A percentile compares a stretch with the other conserved stretches of the same genome.
Conservation (phyloP, 1,140 invertebrate species). For the Lordiphosa mommai region DNA sequence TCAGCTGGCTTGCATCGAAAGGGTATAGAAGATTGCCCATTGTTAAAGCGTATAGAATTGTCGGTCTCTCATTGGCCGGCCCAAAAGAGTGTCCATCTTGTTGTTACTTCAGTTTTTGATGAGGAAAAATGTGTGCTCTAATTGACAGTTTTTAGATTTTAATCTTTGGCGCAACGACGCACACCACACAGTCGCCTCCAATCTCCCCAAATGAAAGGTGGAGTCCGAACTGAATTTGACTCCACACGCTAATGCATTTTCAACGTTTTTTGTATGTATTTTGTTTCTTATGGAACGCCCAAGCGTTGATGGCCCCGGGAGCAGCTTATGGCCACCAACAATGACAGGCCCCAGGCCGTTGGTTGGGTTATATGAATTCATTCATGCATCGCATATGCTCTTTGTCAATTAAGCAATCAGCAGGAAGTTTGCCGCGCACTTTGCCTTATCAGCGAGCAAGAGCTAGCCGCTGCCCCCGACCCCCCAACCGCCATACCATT, state of each 20-base stretch:
- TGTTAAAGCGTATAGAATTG: neutral
- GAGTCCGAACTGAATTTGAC: slow-evolving; percentile 38
- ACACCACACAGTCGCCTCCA: neutral
- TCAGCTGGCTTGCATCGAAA: too few relatives aligned
- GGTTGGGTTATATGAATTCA: slow-evolving; percentile 34
- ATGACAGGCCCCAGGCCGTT: slow-evolving; percentile 43
- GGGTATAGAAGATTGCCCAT: too few relatives aligned
- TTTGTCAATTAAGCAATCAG: slow-evolving; percentile 78
- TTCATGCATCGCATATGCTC: slow-evolving; percentile 76
- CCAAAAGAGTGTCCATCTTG: slow-evolving; percentile 5
- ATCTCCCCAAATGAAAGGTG: neutral
- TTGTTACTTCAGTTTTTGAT: slow-evolving; percentile 63
- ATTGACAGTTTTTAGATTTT: slow-evolving; percentile 78
- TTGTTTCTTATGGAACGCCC: slow-evolving; percentile 32
- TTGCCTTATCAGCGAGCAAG: slow-evolving; percentile 52
- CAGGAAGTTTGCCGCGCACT: slow-evolving; percentile 75
- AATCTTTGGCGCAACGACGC: slow-evolving; percentile 50
- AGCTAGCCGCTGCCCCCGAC: neutral
- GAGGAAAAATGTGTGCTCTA: slow-evolving; percentile 77
- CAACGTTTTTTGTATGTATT: slow-evolving; percentile 42
- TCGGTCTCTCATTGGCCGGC: neutral
- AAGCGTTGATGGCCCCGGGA: slow-evolving; percentile 50
- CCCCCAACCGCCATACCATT: neutral
- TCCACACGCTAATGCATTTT: slow-evolving; percentile 73
- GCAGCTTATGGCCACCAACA: slow-evolving; percentile 75